Evolutionary conservation across 1,140 invertebrate species (phyloP), one percentile per base, ranked within the genome.

Genomic region (Musca vetustissima): DNA sequence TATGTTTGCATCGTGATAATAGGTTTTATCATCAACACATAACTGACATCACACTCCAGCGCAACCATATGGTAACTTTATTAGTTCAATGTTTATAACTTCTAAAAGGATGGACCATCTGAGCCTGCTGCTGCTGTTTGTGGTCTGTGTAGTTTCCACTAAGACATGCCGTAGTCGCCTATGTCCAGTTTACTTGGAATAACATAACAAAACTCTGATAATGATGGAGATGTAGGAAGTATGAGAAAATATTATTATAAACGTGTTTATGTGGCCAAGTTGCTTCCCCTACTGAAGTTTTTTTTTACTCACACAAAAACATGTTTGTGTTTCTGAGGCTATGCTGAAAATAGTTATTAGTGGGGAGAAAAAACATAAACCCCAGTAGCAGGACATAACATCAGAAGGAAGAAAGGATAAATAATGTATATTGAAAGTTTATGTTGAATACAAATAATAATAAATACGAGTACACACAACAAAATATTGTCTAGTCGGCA

Each of bases 61-160:
- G 53, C 53, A 55, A 55, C 21, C 53, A 55, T 55, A 55, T 55
- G 53, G 49, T 24, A 55, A 55, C 53, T 55, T 55, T 55, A 55
- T 55, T 55, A 55, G 53, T 55, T 55, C 21, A 55, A 55, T 55
- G 21, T 24, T 14, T 15, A 55, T 24, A 24, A 24, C 53, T 24
- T 24, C 11, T 1, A 11, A 15, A 55, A 14, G 19, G 53, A 24
- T 55, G 22, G 24, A 55, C 36, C 53, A 55, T 55, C 53, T 55
- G 53, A 55, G 53, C 53, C 53, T 55, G 21, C 11, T 55, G 53
- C 13, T 13, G 36, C 13, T 13, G 36, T 43, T 43, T 43, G 36
- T 43, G 36, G 6, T 13, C 28, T 4, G 8, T 28, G 28, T 28
- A 3, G 3, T 28, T 8, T 28, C 3, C 8, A 28, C 28, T 4